Evolutionary conservation across 2,888 invertebrate genomes (phyloP), one percentile per base, ranked within the genome.

Genomic region (Acanthoscelides obtectus): DNA sequence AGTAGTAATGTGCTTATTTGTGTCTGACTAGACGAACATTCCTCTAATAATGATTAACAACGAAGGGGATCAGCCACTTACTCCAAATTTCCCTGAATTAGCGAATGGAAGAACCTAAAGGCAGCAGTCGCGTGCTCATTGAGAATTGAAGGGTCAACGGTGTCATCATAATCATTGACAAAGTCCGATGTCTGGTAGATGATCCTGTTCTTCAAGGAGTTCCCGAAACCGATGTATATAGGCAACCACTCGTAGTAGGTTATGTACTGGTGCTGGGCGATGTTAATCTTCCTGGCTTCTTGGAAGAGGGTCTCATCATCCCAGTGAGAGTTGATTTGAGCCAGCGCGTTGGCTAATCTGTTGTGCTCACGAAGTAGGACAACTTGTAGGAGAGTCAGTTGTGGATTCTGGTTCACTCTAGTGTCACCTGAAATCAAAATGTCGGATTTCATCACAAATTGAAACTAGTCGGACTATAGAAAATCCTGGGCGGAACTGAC

Each of bases 231-330:
- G 67, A 93, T 87, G 80, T 93, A 89, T 75, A 93, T 90, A 0
- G 93, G 93, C 27, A 94, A 85, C 88, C 92, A 94, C 83, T 94
- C 93, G 81, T 93, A 92, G 82, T 93, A 94, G 71, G 91, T 89
- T 79, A 94, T 92, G 76, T 91, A 89, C 81, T 94, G 94, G 79
- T 90, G 88, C 82, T 91, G 87, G 0, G 92, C 93, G 22, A 91
- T 89, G 73, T 89, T 86, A 71, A 94, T 92, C 64, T 90, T 87
- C 68, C 93, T 87, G 0, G 93, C 88, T 84, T 94, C 93, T 82
- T 94, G 93, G 87, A 88, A 94, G 5, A 90, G 81, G 0, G 87
- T 90, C 83, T 94, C 93, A 78, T 94, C 93, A 75, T 87, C 86
- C 93, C 93, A 94, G 75, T 92, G 91, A 0, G 92, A 92, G 84